Evolutionary conservation across 1,140 invertebrate genomes (phyloP).

Genomic region (Lucilia sericata): DNA sequence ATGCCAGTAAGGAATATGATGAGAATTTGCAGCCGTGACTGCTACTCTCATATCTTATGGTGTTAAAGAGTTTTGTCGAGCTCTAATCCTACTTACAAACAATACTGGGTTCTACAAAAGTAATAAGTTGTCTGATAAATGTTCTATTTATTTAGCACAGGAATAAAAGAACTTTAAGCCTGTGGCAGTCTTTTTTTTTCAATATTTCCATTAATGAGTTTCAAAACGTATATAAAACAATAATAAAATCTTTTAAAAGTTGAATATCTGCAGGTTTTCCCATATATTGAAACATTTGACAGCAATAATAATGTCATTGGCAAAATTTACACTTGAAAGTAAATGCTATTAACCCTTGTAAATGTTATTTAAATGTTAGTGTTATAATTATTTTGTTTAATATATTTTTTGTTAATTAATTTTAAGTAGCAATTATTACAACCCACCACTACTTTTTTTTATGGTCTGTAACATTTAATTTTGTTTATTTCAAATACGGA

Average conservation of each 20-base stretch:
- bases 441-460: background rate
- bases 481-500: constrained; percentile 32
- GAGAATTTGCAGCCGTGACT: background rate
- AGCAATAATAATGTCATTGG: background rate
- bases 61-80: constrained; percentile 20
- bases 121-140: constrained; percentile 48
- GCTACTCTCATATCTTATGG: constrained; percentile 25
- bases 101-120: background rate
- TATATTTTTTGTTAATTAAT: background rate
- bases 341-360: background rate
- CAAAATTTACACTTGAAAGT: background rate
- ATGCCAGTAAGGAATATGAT: background rate
- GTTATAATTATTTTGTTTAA: background rate
- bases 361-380: background rate
- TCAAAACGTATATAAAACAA: background rate
- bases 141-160: constrained; percentile 48
- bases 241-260: background rate
- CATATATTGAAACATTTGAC: background rate
- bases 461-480: background rate
- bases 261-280: background rate
- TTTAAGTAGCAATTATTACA: background rate
- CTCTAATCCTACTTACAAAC: background rate
- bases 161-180: background rate
- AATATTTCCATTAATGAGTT: constrained; percentile 30
- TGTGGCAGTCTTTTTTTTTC: background rate